phyloP scores from a whole-genome alignment of 2,888 invertebrate genomes.

The Phymatocera aterrima region DNA sequence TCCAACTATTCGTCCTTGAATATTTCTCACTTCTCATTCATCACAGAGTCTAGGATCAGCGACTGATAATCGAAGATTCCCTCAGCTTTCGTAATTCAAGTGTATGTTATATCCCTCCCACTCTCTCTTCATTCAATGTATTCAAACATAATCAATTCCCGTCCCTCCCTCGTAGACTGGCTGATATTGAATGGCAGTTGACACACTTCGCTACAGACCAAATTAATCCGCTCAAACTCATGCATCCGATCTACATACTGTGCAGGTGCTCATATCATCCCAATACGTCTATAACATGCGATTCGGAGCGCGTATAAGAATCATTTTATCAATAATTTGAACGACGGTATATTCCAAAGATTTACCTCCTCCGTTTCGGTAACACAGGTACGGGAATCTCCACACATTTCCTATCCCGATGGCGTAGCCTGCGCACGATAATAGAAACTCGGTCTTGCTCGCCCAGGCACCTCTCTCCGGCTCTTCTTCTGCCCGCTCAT shows the following conservation, averaged over 20 bases:
- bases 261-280: no score
- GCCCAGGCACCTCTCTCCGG: constrained; percentile 82
- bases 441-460: constrained; percentile 85
- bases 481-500: constrained; percentile 49
- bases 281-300: not conserved
- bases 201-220: not conserved
- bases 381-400: constrained; percentile 92
- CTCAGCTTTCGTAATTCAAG: not conserved
- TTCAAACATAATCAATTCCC: not conserved
- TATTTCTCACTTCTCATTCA: not conserved
- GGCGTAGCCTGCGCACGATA: constrained; percentile 89
- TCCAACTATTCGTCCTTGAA: constrained; percentile 14
- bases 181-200: constrained; percentile 1
- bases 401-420: constrained; percentile 92
- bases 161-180: not conserved
- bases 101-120: not conserved
- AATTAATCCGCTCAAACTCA: not conserved
- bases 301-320: not conserved
- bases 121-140: not conserved
- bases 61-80: not conserved
- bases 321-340: no score
- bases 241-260: not conserved
- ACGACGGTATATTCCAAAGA: constrained; percentile 46
- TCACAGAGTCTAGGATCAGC: not conserved
- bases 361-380: constrained; percentile 90